Percentiles rank a stretch among this genome's conserved stretches.
phyloP scores from a whole-genome alignment of 2,797 vertebrate species.

The Luscinia megarhynchos region DNA sequence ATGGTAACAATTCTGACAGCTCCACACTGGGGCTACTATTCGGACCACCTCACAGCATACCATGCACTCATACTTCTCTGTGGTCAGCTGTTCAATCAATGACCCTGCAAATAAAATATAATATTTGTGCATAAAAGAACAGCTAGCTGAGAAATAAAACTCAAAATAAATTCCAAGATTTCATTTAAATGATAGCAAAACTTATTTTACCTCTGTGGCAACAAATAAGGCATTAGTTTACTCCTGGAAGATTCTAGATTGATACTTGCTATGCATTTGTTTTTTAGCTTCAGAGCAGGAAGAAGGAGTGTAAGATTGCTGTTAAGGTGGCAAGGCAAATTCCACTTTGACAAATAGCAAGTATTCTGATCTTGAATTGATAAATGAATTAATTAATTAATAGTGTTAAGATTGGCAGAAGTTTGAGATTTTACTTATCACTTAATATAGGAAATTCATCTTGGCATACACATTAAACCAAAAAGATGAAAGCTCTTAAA shows the following conservation, averaged over 20 bases:
- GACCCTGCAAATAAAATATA: constrained; percentile 81
- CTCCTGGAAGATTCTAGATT: background rate
- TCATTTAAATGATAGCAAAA: background rate
- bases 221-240: background rate
- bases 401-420: background rate
- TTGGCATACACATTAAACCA: background rate
- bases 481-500: background rate
- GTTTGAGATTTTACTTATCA: background rate
- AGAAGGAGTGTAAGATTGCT: background rate
- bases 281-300: background rate
- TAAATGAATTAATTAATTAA: background rate
- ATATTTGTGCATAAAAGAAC: background rate
- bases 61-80: constrained; percentile 99
- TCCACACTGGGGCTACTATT: constrained; percentile 93
- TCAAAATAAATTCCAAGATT: background rate
- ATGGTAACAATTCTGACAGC: constrained; percentile 95
- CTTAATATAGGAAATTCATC: background rate
- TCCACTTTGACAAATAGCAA: background rate
- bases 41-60: constrained; percentile 95
- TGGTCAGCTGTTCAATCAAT: constrained; percentile 93
- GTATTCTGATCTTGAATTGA: background rate
- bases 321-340: background rate
- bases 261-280: background rate
- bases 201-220: background rate
- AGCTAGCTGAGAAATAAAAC: background rate